Evolutionary conservation across 2,888 invertebrate genomes (phyloP), one percentile per base, ranked within the genome.

Genomic region (Tetropium fuscum): DNA sequence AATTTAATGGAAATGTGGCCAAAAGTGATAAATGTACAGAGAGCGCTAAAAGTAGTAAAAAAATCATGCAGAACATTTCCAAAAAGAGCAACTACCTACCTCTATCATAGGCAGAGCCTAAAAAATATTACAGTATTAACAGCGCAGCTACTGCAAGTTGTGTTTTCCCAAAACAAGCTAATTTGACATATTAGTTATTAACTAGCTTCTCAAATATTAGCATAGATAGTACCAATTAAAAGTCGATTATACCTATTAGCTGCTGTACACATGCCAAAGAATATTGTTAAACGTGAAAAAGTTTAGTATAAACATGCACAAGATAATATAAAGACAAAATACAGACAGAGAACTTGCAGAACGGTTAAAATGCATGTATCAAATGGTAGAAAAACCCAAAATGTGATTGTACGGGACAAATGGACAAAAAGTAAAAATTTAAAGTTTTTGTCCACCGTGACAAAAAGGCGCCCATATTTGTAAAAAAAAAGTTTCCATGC

Each of bases 271-370:
- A 51, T 51, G 51, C 51, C n/a, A 27, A 4, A 32, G n/a, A n/a
- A n/a, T 19, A 6, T 6, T 40, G 19, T 5, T 25, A 7, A 51
- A 40, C 13, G 48, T 34, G 32, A 36, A 25, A 43, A 19, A 43
- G 11, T 16, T 15, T 3, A 30, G n/a, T n/a, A n/a, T 49, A 54
- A 38, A 22, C 66, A 64, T 66, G 63, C 63, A 64, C 22, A 47
- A 60, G 45, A 34, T 34, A 34, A 41, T 49, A 30, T 51, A 64
- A 43, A 63, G 66, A 62, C 68, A 62, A 65, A 54, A 60, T 61
- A 68, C 68, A 66, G 66, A 68, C 68, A 68, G 45, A 63, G 56
- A 58, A 66, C 59, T 65, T 66, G 66, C 66, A 64, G 57, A 64
- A 63, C 63, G 63, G 60, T 34, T 41, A 64, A 44, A 59, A 48